A percentile compares a stretch with the other conserved stretches of the same genome.
Evolutionary conservation across 2,888 invertebrate species (phyloP).

Genomic region (Drosophila monieri): DNA sequence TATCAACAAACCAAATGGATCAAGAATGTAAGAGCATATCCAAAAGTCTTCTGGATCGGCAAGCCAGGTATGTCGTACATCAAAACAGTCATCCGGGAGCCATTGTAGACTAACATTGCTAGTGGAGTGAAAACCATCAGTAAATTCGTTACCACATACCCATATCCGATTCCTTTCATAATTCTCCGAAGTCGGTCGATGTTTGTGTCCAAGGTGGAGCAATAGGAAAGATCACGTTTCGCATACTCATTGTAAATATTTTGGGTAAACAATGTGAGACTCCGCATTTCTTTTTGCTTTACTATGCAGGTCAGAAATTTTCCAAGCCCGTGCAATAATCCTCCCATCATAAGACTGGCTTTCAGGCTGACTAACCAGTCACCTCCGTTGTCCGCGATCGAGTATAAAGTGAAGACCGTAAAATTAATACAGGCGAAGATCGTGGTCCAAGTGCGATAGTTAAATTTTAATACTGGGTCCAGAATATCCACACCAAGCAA

Average conservation of each 20-base stretch:
- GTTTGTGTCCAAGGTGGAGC: constrained; percentile 27
- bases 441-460: constrained; percentile 41
- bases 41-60: constrained; percentile 29
- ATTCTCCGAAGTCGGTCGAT: constrained; percentile 44
- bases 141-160: constrained; percentile 43
- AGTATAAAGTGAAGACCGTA: constrained; percentile 25
- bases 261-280: constrained; percentile 3
- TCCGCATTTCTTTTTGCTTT: constrained; percentile 38
- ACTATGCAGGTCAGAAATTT: constrained; percentile 42
- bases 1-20: constrained; percentile 21
- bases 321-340: constrained; percentile 32
- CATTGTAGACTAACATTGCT: constrained; percentile 30
- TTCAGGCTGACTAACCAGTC: constrained; percentile 52
- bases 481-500: constrained; percentile 55
- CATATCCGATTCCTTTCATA: constrained; percentile 35
- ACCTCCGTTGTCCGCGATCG: constrained; percentile 21
- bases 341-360: constrained; percentile 53
- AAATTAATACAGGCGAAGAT: constrained; percentile 19
- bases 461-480: constrained; percentile 5
- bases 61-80: constrained; percentile 54
- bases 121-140: constrained; percentile 40
- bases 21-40: constrained; percentile 44
- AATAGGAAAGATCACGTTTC: not conserved
- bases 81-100: constrained; percentile 52
- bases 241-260: constrained; percentile 52